phyloP scores from a whole-genome alignment of 1,140 invertebrate species.

The Zaprionus taronus region DNA sequence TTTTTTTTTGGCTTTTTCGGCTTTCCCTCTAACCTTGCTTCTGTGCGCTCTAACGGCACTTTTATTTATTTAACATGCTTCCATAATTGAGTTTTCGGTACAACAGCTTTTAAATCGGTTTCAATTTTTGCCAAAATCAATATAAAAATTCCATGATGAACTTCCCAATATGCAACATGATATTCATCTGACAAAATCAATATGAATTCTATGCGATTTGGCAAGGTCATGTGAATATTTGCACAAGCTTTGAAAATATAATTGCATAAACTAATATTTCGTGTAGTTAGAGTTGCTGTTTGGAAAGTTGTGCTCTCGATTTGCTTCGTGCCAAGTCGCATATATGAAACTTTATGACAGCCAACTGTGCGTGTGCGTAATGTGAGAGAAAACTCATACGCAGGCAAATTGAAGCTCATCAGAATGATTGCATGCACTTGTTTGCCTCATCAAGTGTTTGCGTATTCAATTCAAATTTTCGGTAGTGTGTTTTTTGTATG shows the following conservation, averaged over 20 bases:
- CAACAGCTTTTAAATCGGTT: neutral
- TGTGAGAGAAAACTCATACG: constrained; percentile 9
- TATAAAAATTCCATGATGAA: neutral
- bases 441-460: constrained; percentile 28
- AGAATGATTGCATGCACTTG: constrained; percentile 41
- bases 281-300: neutral
- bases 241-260: constrained; percentile 4
- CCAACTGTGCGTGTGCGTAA: constrained; percentile 31
- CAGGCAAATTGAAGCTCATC: constrained; percentile 15
- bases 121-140: neutral
- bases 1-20: neutral
- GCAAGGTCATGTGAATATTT: constrained; percentile 15
- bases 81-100: constrained; percentile 1
- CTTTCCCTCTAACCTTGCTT: neutral
- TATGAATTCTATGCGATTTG: neutral
- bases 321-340: neutral
- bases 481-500: neutral
- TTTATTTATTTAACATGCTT: constrained; percentile 6
- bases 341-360: constrained; percentile 2
- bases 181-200: neutral
- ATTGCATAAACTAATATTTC: constrained; percentile 21
- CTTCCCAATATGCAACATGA: neutral
- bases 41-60: neutral
- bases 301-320: neutral
- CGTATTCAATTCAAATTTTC: constrained; percentile 10